These are phyloP conservation scores for Notarius lentiginosus DNA, from an alignment of 2,113 vertebrate species.

Conservation along the genomic window DNA sequence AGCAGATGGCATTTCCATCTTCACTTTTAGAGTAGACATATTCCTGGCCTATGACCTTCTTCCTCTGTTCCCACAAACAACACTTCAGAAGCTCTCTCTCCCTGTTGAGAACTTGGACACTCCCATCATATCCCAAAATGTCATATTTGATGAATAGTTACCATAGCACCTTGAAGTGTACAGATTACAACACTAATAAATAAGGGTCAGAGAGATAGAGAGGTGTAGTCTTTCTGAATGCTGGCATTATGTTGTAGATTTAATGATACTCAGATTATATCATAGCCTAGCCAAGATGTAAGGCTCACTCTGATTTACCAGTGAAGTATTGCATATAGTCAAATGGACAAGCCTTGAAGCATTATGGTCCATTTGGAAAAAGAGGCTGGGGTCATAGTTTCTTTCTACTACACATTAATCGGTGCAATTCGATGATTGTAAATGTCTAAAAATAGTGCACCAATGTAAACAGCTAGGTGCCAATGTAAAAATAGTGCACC, in stretches of 20 bases:
- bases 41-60: slow-evolving; percentile 48
- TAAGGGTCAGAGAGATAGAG: background rate
- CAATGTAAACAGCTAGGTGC: background rate
- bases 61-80: slow-evolving; percentile 25
- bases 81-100: slow-evolving; percentile 25
- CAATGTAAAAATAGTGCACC: background rate
- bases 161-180: background rate
- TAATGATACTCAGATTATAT: background rate
- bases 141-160: slow-evolving; percentile 40
- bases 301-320: background rate
- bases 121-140: slow-evolving; percentile 45
- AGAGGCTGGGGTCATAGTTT: background rate
- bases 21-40: slow-evolving; percentile 38
- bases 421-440: background rate
- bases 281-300: background rate
- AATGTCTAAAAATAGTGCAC: background rate
- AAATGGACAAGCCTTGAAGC: background rate
- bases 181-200: slow-evolving; percentile 26
- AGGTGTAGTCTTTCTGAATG: background rate
- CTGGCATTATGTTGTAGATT: background rate
- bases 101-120: background rate
- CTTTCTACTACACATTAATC: background rate
- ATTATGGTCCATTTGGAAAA: background rate
- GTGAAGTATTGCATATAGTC: background rate
- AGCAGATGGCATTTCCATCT: slow-evolving; percentile 45